Evolutionary conservation across 2,113 vertebrate genomes (phyloP), one percentile per base, ranked within the genome.

Genomic region (human (Homo sapiens)): DNA sequence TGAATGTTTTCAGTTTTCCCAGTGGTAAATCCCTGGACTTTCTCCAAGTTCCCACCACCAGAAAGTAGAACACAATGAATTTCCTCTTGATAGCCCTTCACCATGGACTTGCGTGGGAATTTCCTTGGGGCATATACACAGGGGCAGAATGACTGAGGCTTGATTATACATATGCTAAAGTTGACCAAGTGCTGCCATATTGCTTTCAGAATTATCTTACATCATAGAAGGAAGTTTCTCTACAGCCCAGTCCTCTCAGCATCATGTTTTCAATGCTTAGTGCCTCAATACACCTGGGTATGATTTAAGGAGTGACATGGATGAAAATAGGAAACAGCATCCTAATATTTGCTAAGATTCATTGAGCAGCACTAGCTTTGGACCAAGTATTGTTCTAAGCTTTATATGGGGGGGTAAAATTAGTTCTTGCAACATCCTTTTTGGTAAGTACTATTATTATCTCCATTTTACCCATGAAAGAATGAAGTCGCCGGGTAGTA

Each of bases 241-340:
- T 45, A 20, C 17, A n/a, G 40, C n/a, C 32, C 17, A 8, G 30
- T 25, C 8, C 20, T 11, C n/a, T 11, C 4, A 0, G 17, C 25
- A 13, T 35, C 35, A 82, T 22, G 27, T 50, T 75, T 66, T 59
- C 68, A 27, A 11, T 32, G 70, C 27, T 57, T 76, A 43, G 10
- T n/a, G 11, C 20, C 40, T 12, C 40, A 16, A 20, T 6, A 64
- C 20, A 27, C 66, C 32, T 30, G 89, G 57, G 43, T 89, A 25
- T 88, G 76, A 38, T 38, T 45, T 32, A 23, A 66, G 73, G 66
- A 64, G 18, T 20, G 45, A 64, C 8, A 27, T 40, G n/a, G n/a
- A 64, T 48, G 35, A 86, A 32, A 10, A 57, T 18, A n/a, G 43
- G 38, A 96, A 73, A 40, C 16, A 25, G 79, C 18, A 22, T 25